These are phyloP conservation scores for Lacerta agilis DNA, from an alignment of 2,797 vertebrate species.

Conservation along the genomic window DNA sequence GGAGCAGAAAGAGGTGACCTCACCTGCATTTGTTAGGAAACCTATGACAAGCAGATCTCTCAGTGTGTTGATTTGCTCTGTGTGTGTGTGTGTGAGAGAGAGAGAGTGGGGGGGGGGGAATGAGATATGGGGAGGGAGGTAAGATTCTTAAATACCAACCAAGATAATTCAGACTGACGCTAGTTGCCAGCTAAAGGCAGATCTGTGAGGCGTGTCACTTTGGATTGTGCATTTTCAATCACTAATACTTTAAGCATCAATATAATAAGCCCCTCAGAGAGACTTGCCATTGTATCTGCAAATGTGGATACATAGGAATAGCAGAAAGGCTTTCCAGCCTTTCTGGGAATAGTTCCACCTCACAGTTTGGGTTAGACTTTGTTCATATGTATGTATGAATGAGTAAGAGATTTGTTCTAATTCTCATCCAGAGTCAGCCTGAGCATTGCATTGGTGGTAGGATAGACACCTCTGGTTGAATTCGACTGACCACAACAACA, in stretches of 20 bases:
- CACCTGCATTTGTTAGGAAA: slow-evolving; percentile 49
- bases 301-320: background rate
- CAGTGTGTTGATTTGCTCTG: background rate
- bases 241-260: slow-evolving; percentile 4
- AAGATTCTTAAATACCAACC: background rate
- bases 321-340: slow-evolving; percentile 18
- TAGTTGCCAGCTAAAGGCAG: background rate
- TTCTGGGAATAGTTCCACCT: slow-evolving; percentile 27
- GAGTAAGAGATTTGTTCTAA: background rate
- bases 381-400: background rate
- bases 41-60: background rate
- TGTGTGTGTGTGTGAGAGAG: background rate
- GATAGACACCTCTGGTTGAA: background rate
- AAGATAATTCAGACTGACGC: background rate
- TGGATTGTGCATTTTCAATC: background rate
- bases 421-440: background rate
- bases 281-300: background rate
- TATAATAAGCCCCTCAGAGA: background rate
- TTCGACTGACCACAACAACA: background rate
- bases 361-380: background rate
- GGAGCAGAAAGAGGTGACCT: slow-evolving; percentile 44
- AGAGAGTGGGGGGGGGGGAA: background rate
- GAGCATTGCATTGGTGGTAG: background rate
- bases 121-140: background rate
- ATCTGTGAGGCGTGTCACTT: background rate